Conservation (phyloP, 2,888 invertebrate species). For the Acheta domesticus region DNA sequence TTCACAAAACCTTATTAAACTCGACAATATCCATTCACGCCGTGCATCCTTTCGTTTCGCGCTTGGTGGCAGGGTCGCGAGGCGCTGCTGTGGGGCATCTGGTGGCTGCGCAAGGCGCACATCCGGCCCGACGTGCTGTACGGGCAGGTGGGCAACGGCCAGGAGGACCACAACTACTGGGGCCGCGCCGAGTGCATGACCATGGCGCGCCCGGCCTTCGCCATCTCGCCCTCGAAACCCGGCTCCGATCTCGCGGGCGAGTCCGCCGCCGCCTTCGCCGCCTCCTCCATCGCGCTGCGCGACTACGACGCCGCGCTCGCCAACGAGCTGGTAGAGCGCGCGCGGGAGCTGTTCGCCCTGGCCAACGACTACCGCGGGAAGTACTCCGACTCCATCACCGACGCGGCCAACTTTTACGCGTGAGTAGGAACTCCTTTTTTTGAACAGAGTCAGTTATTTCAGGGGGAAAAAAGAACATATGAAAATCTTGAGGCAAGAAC, state of each 20-base stretch:
- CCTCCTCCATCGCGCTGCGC: constrained; percentile 42
- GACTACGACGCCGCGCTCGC: constrained; percentile 38
- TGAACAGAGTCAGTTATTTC: too few species aligned
- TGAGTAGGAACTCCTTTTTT: not conserved
- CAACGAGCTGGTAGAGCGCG: constrained; percentile 34
- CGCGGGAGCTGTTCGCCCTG: constrained; percentile 38
- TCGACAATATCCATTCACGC: too few species aligned
- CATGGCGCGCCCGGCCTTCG: constrained; percentile 42
- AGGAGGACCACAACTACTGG: constrained; percentile 47
- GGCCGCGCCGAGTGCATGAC: constrained; percentile 41
- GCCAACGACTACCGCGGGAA: constrained; percentile 37
- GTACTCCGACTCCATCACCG: constrained; percentile 37
- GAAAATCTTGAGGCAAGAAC: too few species aligned
- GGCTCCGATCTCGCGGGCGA: constrained; percentile 45
- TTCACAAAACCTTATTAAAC: too few species aligned
- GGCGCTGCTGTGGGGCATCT: not conserved
- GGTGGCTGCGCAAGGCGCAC: not conserved
- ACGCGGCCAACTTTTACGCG: not conserved
- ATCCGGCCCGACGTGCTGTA: not conserved
- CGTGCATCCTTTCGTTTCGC: too few species aligned
- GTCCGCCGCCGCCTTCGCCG: constrained; percentile 46
- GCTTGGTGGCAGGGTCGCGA: not conserved
- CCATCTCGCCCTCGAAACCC: constrained; percentile 25
- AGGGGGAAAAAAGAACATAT: too few species aligned
- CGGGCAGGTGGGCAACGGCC: constrained; percentile 41